Evolutionary conservation across 2,888 invertebrate genomes (phyloP), one percentile per base, ranked within the genome.

Genomic region (Sacculina carcini): DNA sequence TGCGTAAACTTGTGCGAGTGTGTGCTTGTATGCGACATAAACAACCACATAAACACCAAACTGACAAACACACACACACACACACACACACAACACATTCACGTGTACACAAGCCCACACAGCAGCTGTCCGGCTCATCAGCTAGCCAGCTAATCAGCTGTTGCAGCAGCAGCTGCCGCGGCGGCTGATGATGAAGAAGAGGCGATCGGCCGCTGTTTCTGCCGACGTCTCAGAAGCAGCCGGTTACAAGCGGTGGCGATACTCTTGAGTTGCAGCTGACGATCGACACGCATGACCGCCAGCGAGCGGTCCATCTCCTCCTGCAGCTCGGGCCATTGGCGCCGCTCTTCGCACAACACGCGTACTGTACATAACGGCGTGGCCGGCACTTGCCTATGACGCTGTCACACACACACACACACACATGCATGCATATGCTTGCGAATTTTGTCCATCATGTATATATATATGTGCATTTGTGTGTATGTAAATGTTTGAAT

Each of bases 281-380:
- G 94, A 66, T 94, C 94, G 9, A 98, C 94, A 51, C 96, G 72
- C 96, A 98, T 96, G 49, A 92, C 90, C 42, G 94, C 92, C 57
- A 98, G 69, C 0, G 94, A 92, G 57, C 90, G 76, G 2, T 87
- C 94, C 94, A 98, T 94, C 69, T 96, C 96, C 66, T 96, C 96
- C 69, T 94, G 92, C 5, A 96, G 89, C 62, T 96, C 94, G 1
- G 83, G 82, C 96, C 96, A 98, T 52, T 80, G 77, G 58, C 87
- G 87, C 58, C 80, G 82, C 48, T 85, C 83, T 66, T 96, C 94
- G 29, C 80, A 77, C 23, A 98, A 70, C 60, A 94, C 77, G 51
- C 81, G 73, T 53, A 84, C 77, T 0, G 96, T 94, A 68, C 85
- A 82, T 12, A 98, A 71, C 0, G 94, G 94, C 1, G 96, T 98